Evolutionary conservation across 2,888 invertebrate species (phyloP), one percentile per base, ranked within the genome.

Genomic region (Elmis aenea): DNA sequence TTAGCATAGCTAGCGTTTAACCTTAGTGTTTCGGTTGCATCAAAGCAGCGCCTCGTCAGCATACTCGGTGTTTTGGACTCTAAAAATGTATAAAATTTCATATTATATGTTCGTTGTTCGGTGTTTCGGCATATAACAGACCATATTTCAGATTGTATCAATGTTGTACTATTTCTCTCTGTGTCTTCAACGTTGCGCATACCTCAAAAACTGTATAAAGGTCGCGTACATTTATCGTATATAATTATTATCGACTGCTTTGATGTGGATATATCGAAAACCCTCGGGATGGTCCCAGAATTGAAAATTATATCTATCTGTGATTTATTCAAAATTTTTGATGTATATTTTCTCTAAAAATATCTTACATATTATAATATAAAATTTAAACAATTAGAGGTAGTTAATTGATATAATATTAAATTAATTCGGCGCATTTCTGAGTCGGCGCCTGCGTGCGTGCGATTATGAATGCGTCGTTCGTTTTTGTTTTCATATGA

Each of bases 301-400:
- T 61, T 63, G 62, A 61, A 62, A 70, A 70, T 69, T 69, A 69
- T 69, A 68, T 69, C 72, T 72, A 70, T 72, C 73, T 73, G 73
- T 73, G 73, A 73, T 73, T 72, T 68, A 70, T 70, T 70, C 72
- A 71, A 72, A 73, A 72, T 72, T 72, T 69, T 72, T 71, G 69
- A 72, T 72, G 72, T 73, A 72, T 73, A 73, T 72, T 72, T 73
- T 72, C 72, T 72, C 72, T 72, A 72, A 70, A 68, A 66, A 70
- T 70, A 69, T 69, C 69, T 70, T 70, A 70, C 68, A 62, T 63
- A 64, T 64, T 64, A 64, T 62, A 58, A 64, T 64, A 64, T 63
- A 61, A 66, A 66, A 62, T 65, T 54, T 63, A 64, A 66, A 66
- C 63, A 66, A 62, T 64, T 67, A 66, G 66, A 61, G 45, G 59